Evolutionary conservation across 1,140 invertebrate genomes (phyloP), one percentile per base, ranked within the genome.

Genomic region (Teleogryllus occipitalis): DNA sequence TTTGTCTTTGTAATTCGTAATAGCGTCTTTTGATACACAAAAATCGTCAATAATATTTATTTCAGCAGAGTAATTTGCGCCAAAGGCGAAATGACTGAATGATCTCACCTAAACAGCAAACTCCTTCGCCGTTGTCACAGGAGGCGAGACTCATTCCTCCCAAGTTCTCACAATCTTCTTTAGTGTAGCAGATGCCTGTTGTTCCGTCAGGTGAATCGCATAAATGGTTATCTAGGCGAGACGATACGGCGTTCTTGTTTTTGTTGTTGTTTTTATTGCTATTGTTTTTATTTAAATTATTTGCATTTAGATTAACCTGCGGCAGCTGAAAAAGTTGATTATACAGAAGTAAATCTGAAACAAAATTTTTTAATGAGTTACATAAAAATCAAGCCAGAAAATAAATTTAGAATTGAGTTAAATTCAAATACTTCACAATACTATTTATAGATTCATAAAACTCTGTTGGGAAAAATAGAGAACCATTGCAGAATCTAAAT

Each of bases 31-130:
- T 18, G 22, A 74, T 12, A 18, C n/a, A 18, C 0, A 21, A 22
- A 8, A 8, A 7, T 74, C 7, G 12, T 27, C 14, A 75, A 21
- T 12, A 5, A 12, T 10, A 27, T 8, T 39, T 39, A 39, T n/a
- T 12, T 74, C 8, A 22, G 73, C 3, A 21, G 15, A 8, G 8
- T 21, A 27, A n/a, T 21, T 8, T 8, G 27, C 73, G 27, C n/a
- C 27, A 27, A 74, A 74, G 73, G 8, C n/a, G 7, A 8, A 74
- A 12, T 15, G 27, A 0, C 8, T 21, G 74, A 39, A 39, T 65
- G 12, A 76, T 8, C 21, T 76, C 39, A 76, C 75, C 75, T 47
- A 76, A n/a, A 15, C 75, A 76, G 75, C 75, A 76, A 18, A 76
- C 46, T n/a, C 76, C 76, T 10, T 47, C 47, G 21, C 48, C 76